Base-by-base conservation (phyloP, 2,888 invertebrate species). In the Hecatera dysodea region DNA sequence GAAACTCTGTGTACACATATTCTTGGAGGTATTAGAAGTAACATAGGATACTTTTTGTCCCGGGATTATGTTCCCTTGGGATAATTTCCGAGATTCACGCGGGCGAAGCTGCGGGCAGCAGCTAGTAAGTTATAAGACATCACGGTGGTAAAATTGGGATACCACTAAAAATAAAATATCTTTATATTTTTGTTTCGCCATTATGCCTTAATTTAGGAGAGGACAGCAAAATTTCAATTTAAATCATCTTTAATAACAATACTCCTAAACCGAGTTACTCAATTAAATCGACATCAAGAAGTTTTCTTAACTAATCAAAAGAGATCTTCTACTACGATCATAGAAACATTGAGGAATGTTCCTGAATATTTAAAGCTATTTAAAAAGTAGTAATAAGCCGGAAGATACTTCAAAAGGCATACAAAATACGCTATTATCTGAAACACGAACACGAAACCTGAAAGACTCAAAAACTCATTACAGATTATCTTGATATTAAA, bases 331-430 rank as follows among this genome's bases (percentile, higher is more conserved):
- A 63, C 39, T 46, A 62, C 24, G 70, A 62, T 66, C 59, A 46
- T 52, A 75, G 52, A 61, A 72, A 67, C 66, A 72, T 73, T 65
- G 11, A 46, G 56, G 39, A 72, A 68, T 46, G 17, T 63, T 48
- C 36, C 33, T 72, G 68, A 83, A 81, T 76, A 81, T 79, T 79
- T 71, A 76, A 79, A 63, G 66, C 52, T 64, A 73, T 73, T 75
- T 72, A 59, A 73, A 73, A 76, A 76, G 74, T 72, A 72, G 61
- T 77, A 36, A 61, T 69, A 64, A 52, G 22, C 17, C n/a, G 48
- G 22, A 24, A 52, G 44, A 44, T 62, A 67, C 62, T 48, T 52
- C 53, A 48, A 55, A 72, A 66, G 56, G 72, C 76, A 60, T 76
- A 76, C 64, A 61, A 76, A 80, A 73, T 67, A 67, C 57, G 55